Evolutionary conservation across 1,140 invertebrate genomes (phyloP).

Genomic region (Drosophila ananassae): DNA sequence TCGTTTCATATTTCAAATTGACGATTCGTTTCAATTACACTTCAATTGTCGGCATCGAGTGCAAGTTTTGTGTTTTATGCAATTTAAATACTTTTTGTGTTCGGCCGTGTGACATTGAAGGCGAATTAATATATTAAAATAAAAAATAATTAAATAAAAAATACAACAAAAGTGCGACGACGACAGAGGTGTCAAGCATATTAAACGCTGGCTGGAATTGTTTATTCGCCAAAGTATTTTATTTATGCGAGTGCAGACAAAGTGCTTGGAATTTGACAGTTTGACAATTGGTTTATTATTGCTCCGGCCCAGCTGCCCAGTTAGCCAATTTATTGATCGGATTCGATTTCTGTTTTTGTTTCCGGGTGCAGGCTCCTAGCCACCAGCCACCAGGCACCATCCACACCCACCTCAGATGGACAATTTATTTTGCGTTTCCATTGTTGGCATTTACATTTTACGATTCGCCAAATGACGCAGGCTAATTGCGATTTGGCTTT

Average conservation of each 20-base stretch:
- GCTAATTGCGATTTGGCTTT: slow-evolving; percentile 16
- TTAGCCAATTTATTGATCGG: slow-evolving; percentile 61
- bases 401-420: slow-evolving; percentile 21
- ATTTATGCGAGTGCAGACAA: slow-evolving; percentile 45
- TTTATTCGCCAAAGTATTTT: slow-evolving; percentile 42
- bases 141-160: slow-evolving; percentile 1
- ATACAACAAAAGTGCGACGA: slow-evolving; percentile 17
- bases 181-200: slow-evolving; percentile 34
- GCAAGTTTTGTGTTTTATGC: slow-evolving; percentile 54
- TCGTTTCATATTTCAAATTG: slow-evolving; percentile 69
- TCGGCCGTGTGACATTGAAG: slow-evolving; percentile 58
- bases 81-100: slow-evolving; percentile 38
- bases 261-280: slow-evolving; percentile 68
- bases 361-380: slow-evolving; percentile 48
- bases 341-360: slow-evolving; percentile 24
- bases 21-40: slow-evolving; percentile 70
- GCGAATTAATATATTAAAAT: slow-evolving; percentile 61
- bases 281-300: slow-evolving; percentile 59
- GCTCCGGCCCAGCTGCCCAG: slow-evolving; percentile 19
- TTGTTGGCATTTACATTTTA: slow-evolving; percentile 37
- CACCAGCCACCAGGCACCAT: not conserved
- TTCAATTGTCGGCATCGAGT: slow-evolving; percentile 63
- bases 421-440: slow-evolving; percentile 21
- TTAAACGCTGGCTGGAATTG: slow-evolving; percentile 22
- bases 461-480: not conserved